Conservation (phyloP, 2,113 vertebrate species). For the Cynocephalus volans region DNA sequence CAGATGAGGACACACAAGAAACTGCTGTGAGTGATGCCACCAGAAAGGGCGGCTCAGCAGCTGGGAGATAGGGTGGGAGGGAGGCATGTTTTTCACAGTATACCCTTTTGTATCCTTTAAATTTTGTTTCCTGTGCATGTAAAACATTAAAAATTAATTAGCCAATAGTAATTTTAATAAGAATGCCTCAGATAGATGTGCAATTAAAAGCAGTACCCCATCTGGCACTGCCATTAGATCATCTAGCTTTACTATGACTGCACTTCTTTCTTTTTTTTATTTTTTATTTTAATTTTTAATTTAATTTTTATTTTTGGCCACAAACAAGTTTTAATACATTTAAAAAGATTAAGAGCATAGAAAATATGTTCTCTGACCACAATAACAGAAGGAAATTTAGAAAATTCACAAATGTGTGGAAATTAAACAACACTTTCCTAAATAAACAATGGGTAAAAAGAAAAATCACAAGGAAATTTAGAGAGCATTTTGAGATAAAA, state of each 20-base stretch:
- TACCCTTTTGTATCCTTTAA: not conserved
- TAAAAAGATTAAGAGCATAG: too few species aligned
- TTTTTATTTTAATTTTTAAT: too few species aligned
- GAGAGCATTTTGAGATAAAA: too few species aligned
- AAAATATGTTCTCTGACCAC: too few species aligned
- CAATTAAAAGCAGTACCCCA: not conserved
- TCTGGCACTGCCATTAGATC: conserved; percentile 4
- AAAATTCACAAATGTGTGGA: too few species aligned
- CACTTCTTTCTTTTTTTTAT: not conserved
- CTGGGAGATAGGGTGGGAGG: not conserved
- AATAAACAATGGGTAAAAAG: too few species aligned
- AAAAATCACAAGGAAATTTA: too few species aligned
- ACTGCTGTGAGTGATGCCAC: not conserved
- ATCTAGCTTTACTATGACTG: not conserved
- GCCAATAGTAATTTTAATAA: conserved; percentile 11
- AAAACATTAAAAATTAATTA: conserved; percentile 36
- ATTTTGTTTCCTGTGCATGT: not conserved
- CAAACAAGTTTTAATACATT: too few species aligned
- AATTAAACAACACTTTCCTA: too few species aligned
- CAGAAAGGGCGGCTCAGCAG: not conserved
- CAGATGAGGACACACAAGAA: not conserved
- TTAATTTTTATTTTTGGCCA: too few species aligned
- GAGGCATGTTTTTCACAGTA: not conserved
- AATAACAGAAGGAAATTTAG: too few species aligned
- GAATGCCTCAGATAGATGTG: conserved; percentile 22